Conservation (phyloP, 2,797 vertebrate species). For the Notolabrus celidotus region DNA sequence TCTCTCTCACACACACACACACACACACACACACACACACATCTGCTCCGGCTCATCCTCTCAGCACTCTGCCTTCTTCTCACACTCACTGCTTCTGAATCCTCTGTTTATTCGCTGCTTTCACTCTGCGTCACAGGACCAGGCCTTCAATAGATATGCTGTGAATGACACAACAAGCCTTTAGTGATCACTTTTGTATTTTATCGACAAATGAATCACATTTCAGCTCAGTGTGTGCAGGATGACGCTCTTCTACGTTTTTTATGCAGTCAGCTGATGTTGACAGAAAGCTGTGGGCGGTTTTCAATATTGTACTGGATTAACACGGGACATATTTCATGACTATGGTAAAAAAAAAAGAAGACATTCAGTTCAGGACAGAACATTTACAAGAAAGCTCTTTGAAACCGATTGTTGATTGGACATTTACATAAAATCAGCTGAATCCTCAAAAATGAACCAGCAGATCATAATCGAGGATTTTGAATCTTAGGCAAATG, state of each 20-base stretch:
- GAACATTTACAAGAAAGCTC: too few species aligned
- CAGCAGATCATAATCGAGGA: too few species aligned
- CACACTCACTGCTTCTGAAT: conserved; percentile 13
- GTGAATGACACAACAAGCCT: conserved; percentile 58
- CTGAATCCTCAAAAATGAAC: background rate
- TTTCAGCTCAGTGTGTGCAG: conserved; percentile 33
- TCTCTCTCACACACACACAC: background rate
- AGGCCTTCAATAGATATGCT: conserved; percentile 50
- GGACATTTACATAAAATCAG: background rate
- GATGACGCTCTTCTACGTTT: conserved; percentile 8
- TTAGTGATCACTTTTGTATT: conserved; percentile 29
- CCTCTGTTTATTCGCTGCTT: conserved; percentile 18
- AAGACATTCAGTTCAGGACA: too few species aligned
- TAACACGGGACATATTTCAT: background rate
- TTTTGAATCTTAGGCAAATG: too few species aligned
- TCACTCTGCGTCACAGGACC: conserved; percentile 48
- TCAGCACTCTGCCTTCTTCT: conserved; percentile 57
- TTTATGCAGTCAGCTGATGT: conserved; percentile 4
- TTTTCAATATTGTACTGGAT: conserved; percentile 3
- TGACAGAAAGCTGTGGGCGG: background rate
- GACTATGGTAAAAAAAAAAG: background rate
- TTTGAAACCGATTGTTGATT: too few species aligned
- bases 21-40: conserved; percentile 17
- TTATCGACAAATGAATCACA: conserved; percentile 6
- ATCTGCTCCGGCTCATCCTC: conserved; percentile 21